A percentile compares a stretch with the other conserved stretches of the same genome.
Conservation (phyloP, 2,113 vertebrate genomes). For the Leptodactylus fuscus region DNA sequence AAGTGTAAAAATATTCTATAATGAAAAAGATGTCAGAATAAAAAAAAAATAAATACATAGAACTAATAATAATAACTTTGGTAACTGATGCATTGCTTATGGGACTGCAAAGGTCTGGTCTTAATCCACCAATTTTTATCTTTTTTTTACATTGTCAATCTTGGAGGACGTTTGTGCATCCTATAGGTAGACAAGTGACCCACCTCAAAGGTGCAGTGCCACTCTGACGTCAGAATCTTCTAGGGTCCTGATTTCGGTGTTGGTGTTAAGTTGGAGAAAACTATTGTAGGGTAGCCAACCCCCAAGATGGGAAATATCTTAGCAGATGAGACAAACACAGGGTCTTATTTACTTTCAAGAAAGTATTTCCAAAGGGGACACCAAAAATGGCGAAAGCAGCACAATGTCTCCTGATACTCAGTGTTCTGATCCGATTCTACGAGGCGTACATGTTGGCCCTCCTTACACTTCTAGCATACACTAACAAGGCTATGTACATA, state of each 20-base stretch:
- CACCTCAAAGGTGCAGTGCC: slow-evolving; percentile 36
- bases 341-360: not conserved
- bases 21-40: slow-evolving; percentile 33
- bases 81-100: slow-evolving; percentile 43
- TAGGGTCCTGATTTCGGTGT: not conserved
- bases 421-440: slow-evolving; percentile 13
- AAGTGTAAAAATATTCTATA: slow-evolving; percentile 39
- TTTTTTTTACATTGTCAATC: not conserved
- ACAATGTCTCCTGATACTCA: slow-evolving; percentile 15
- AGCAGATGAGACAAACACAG: not conserved
- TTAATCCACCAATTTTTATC: slow-evolving; percentile 29
- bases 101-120: slow-evolving; percentile 44
- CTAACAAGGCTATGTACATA: slow-evolving; percentile 7
- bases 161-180: not conserved
- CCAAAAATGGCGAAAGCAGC: not conserved
- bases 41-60: slow-evolving; percentile 13
- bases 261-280: not conserved
- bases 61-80: slow-evolving; percentile 22
- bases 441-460: not conserved
- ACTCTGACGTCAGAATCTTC: slow-evolving; percentile 1
- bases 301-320: not conserved
- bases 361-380: not conserved
- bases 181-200: slow-evolving; percentile 9
- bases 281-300: not conserved
- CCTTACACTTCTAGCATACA: slow-evolving; percentile 3